Evolutionary conservation across 2,888 invertebrate species (phyloP).

Genomic region (Adelphocoris suturalis): DNA sequence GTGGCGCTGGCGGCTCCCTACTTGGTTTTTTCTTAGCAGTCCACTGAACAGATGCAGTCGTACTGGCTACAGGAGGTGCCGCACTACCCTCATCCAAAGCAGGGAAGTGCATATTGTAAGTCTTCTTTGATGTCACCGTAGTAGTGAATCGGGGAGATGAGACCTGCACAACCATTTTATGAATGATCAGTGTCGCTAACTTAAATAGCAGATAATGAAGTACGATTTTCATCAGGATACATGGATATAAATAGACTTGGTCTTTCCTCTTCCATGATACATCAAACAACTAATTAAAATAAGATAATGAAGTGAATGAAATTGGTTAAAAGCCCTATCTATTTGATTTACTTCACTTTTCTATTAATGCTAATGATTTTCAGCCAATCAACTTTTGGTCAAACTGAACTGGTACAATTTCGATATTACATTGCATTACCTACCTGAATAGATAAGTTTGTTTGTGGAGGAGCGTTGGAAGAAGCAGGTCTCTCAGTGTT

Average conservation of each 20-base stretch:
- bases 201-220: background rate
- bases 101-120: constrained; percentile 73
- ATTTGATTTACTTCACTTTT: too few species aligned
- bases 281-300: too few species aligned
- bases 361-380: too few species aligned
- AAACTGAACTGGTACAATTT: too few species aligned
- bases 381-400: too few species aligned
- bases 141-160: constrained; percentile 73
- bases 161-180: constrained; percentile 64
- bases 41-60: constrained; percentile 56
- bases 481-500: constrained; percentile 74
- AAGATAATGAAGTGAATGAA: too few species aligned
- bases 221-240: background rate
- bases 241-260: background rate
- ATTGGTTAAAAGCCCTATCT: too few species aligned
- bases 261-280: too few species aligned
- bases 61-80: constrained; percentile 52
- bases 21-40: constrained; percentile 72
- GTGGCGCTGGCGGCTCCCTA: constrained; percentile 58
- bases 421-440: constrained; percentile 76
- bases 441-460: constrained; percentile 81
- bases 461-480: constrained; percentile 77
- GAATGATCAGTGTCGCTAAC: too few species aligned
- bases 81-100: constrained; percentile 70
- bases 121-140: constrained; percentile 72